These are phyloP conservation scores for Podabrus alpinus DNA, from an alignment of 2,888 invertebrate genomes.

Conservation along the genomic window DNA sequence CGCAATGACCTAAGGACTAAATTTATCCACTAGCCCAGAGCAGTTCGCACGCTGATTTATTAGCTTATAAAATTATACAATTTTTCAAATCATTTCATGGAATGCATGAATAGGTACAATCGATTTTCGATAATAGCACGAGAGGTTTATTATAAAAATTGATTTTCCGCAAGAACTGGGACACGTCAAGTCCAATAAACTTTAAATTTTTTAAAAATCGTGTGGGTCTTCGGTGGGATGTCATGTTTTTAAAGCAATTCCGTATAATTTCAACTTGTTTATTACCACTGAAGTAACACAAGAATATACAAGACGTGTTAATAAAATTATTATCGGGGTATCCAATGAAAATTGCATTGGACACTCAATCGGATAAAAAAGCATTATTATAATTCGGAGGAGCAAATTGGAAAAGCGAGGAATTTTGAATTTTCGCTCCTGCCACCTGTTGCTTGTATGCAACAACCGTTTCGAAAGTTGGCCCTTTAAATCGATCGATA, in stretches of 20 bases:
- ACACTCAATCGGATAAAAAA: no score
- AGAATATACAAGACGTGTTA: background rate
- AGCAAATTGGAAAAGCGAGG: no score
- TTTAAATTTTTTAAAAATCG: background rate
- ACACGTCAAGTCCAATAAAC: background rate
- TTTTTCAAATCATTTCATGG: slow-evolving; percentile 9
- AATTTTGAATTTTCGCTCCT: background rate
- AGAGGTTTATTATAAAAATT: background rate
- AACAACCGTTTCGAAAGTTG: background rate
- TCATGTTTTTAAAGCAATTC: background rate
- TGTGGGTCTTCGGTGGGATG: background rate
- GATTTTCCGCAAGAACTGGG: background rate
- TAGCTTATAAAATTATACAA: slow-evolving; percentile 36
- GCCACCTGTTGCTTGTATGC: background rate
- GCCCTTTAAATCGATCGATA: background rate
- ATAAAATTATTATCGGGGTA: background rate
- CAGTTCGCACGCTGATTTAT: slow-evolving; percentile 33
- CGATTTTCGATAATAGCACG: background rate
- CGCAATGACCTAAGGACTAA: slow-evolving; percentile 50
- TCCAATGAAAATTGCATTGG: no score
- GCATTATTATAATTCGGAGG: no score
- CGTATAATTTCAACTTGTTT: background rate
- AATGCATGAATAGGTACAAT: background rate
- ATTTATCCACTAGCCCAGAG: slow-evolving; percentile 39
- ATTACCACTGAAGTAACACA: background rate